Percentiles rank a stretch among this genome's conserved stretches.
phyloP scores from a whole-genome alignment of 2,113 vertebrate genomes.

The Peromyscus californicus region DNA sequence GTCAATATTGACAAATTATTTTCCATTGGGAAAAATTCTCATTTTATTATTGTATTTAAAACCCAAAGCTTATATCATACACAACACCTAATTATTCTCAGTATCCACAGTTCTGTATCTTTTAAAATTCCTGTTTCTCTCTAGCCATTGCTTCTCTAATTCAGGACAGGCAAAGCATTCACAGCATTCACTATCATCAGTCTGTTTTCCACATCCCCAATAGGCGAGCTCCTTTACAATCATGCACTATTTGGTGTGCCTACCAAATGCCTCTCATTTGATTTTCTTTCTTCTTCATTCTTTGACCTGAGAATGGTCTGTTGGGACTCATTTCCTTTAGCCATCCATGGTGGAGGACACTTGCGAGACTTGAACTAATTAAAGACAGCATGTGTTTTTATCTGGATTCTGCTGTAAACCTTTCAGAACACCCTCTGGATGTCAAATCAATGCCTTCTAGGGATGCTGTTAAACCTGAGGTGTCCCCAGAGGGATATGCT shows the following conservation, averaged over 20 bases:
- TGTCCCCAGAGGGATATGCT: neutral
- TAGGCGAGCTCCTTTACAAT: neutral
- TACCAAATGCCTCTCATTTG: neutral
- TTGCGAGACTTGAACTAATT: neutral
- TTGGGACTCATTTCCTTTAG: neutral
- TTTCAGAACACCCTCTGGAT: neutral
- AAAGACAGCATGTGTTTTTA: neutral
- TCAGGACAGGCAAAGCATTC: neutral
- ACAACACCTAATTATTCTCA: neutral
- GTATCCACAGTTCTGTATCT: neutral
- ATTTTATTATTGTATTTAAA: conserved; percentile 48
- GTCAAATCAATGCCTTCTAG: neutral
- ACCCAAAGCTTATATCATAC: neutral
- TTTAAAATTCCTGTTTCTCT: neutral
- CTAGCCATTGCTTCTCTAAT: conserved; percentile 9
- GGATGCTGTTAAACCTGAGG: neutral
- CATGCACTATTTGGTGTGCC: neutral
- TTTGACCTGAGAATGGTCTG: neutral
- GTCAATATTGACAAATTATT: conserved; percentile 4
- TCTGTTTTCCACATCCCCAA: neutral
- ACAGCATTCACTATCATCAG: neutral
- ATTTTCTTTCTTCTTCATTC: conserved; percentile 3
- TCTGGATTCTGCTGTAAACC: neutral
- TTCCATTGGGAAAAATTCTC: conserved; percentile 9
- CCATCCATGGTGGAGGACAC: neutral